Conservation (phyloP, 2,888 invertebrate genomes). For the Hedychridium roseum region DNA sequence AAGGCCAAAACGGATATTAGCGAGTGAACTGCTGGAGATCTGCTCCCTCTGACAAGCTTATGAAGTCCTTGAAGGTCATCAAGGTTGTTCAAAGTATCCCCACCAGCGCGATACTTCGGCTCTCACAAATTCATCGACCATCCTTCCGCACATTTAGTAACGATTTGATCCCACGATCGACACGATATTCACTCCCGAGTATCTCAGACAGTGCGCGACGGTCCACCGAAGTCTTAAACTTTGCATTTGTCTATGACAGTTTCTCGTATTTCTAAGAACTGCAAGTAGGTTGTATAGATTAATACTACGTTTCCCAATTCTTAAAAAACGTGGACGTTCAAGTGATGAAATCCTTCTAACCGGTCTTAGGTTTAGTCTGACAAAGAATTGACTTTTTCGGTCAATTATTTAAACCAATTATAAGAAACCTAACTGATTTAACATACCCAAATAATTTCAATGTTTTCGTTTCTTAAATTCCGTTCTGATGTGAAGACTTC, state of each 20-base stretch:
- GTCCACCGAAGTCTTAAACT: background rate
- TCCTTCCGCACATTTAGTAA: slow-evolving; percentile 36
- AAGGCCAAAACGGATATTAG: no score
- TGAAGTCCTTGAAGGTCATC: slow-evolving; percentile 26
- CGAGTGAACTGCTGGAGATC: slow-evolving; percentile 26
- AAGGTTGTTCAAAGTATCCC: slow-evolving; percentile 26
- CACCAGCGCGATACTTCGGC: slow-evolving; percentile 13
- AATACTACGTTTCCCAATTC: no score
- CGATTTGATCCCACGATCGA: slow-evolving; percentile 26
- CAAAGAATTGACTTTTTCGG: no score
- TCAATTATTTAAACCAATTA: no score
- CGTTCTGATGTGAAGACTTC: no score
- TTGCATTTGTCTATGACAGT: background rate
- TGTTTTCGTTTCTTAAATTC: no score
- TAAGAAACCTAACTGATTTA: no score
- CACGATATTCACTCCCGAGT: background rate
- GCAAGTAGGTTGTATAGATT: no score
- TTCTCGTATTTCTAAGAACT: background rate
- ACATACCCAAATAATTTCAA: no score
- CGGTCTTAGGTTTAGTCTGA: no score
- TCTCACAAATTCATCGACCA: slow-evolving; percentile 14
- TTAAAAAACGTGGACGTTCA: background rate
- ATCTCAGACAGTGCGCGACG: no score
- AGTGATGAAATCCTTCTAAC: no score
- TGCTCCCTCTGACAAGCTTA: slow-evolving; percentile 21